Evolutionary conservation across 2,888 invertebrate species (phyloP).

Genomic region (Cenopis cana): DNA sequence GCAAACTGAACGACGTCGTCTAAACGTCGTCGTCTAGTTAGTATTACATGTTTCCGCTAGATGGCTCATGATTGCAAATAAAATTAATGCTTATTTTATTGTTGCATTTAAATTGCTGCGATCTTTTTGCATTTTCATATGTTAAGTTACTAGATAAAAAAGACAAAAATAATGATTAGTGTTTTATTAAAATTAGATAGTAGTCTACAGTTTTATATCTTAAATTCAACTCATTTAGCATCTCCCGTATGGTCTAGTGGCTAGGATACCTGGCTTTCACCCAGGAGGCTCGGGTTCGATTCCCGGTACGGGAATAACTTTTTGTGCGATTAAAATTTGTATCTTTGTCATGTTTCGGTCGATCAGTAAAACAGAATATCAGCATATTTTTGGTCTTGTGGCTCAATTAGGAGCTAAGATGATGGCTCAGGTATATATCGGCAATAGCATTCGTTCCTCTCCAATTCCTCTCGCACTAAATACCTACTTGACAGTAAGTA

Average conservation of each 20-base stretch:
- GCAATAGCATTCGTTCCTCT: too few species aligned
- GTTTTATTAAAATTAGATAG: background rate
- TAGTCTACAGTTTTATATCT: background rate
- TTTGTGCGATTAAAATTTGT: conserved; percentile 48
- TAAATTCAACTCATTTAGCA: background rate
- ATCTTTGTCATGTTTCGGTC: too few species aligned
- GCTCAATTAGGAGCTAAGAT: too few species aligned
- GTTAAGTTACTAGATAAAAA: background rate
- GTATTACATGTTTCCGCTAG: conserved; percentile 12
- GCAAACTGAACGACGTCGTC: background rate
- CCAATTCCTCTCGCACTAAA: too few species aligned
- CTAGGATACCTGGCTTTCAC: conserved; percentile 89
- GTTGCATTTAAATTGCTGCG: background rate
- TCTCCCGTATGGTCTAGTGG: conserved; percentile 87
- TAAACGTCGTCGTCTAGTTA: background rate
- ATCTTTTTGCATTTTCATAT: background rate
- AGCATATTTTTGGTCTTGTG: too few species aligned
- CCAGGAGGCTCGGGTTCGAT: conserved; percentile 90
- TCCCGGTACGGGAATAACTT: conserved; percentile 86
- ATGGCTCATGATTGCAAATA: conserved; percentile 8
- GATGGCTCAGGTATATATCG: too few species aligned
- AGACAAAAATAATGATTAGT: background rate
- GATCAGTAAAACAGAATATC: too few species aligned
- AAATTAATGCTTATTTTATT: background rate
- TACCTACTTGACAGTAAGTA: too few species aligned